phyloP scores from a whole-genome alignment of 2,797 vertebrate species.

The Lepilemur septentrionalis region DNA sequence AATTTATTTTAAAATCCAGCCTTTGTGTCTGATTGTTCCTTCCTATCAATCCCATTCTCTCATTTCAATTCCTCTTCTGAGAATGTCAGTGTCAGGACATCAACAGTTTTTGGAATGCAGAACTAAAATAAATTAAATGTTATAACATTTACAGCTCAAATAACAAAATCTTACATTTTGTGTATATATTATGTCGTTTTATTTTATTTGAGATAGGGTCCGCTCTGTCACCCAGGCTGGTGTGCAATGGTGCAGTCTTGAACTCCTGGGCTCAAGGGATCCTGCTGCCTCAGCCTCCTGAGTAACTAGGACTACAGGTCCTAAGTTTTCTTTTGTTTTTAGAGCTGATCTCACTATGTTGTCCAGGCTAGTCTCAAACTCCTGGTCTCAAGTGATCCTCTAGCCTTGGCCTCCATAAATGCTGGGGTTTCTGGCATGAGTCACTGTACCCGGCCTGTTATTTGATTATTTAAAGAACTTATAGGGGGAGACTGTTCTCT shows the following conservation, averaged over 20 bases:
- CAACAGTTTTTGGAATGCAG: not conserved
- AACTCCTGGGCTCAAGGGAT: not conserved
- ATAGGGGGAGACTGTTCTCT: not conserved
- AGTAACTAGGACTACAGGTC: not conserved
- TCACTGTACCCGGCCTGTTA: not conserved
- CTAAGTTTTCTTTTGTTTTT: not conserved
- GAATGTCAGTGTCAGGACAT: not conserved
- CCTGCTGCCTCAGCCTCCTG: not conserved
- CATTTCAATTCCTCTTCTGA: not conserved
- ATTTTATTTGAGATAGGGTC: not conserved
- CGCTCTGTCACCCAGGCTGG: not conserved
- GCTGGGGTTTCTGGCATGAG: not conserved
- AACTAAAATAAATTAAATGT: not conserved
- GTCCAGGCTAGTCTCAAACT: too few species aligned
- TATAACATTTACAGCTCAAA: not conserved
- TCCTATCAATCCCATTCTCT: not conserved
- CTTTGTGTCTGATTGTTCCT: not conserved
- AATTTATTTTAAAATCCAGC: not conserved
- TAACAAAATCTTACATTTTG: not conserved
- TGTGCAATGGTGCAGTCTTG: not conserved
- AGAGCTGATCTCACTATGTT: not conserved
- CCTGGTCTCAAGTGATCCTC: not conserved
- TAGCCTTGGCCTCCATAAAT: not conserved
- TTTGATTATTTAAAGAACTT: not conserved
- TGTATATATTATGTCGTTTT: not conserved